phyloP scores from a whole-genome alignment of 2,797 vertebrate species.

The Mormyrus hasselquistii region DNA sequence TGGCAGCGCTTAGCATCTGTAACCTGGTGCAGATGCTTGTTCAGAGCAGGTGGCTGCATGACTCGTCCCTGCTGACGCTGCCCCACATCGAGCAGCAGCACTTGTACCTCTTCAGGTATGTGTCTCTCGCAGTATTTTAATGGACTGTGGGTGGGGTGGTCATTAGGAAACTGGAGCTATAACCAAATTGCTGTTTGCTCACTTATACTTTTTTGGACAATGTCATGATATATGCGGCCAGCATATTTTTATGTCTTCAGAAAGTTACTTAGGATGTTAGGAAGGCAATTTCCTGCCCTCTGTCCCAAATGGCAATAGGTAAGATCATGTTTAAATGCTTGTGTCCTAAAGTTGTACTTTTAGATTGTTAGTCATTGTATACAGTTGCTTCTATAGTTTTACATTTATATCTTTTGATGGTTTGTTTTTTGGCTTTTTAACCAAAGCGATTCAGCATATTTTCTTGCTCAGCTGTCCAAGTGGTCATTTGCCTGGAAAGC shows the following conservation, averaged over 20 bases:
- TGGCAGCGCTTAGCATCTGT: constrained; percentile 78
- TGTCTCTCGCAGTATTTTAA: not conserved
- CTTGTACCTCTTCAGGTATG: constrained; percentile 85
- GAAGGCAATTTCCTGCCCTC: not conserved
- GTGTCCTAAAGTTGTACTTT: not conserved
- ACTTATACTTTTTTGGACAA: not conserved
- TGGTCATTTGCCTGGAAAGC: not conserved
- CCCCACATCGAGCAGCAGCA: constrained; percentile 80
- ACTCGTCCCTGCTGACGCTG: constrained; percentile 80
- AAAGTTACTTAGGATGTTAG: not conserved
- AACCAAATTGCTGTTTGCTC: not conserved
- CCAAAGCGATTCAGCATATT: not conserved
- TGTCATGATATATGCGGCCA: not conserved
- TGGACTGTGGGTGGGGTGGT: not conserved
- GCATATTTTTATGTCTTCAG: not conserved
- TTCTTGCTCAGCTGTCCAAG: not conserved
- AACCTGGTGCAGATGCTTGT: constrained; percentile 89
- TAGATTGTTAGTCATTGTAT: not conserved
- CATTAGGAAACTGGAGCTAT: not conserved
- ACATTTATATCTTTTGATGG: not conserved
- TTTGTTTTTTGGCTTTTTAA: not conserved
- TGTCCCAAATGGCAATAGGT: not conserved
- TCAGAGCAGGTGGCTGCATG: constrained; percentile 85
- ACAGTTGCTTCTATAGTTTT: not conserved
- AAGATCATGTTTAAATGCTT: not conserved